A percentile compares a stretch with the other conserved stretches of the same genome.
Evolutionary conservation across 2,888 invertebrate genomes (phyloP).

Genomic region (Carpatolechia fugitivella): DNA sequence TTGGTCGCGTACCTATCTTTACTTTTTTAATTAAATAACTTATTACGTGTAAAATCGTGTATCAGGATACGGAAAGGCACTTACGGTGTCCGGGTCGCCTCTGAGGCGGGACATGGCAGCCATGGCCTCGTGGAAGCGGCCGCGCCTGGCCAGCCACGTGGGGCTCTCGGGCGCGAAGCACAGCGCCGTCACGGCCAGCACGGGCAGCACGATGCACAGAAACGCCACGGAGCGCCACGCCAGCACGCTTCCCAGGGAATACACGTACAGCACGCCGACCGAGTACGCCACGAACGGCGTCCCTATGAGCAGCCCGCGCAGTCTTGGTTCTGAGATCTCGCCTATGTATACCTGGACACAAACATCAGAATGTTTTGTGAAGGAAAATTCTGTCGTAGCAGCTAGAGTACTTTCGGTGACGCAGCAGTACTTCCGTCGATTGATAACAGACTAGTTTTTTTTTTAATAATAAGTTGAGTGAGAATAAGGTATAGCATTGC

Average conservation of each 20-base stretch:
- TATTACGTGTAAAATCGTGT: no score
- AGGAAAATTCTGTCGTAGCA: no score
- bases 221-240: slow-evolving; percentile 86
- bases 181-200: slow-evolving; percentile 79
- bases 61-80: slow-evolving; percentile 26
- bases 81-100: slow-evolving; percentile 78
- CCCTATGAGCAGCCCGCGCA: slow-evolving; percentile 84
- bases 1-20: no score
- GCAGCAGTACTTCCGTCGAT: no score
- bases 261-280: slow-evolving; percentile 85
- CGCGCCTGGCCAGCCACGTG: slow-evolving; percentile 84
- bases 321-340: slow-evolving; percentile 85
- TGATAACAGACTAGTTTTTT: no score
- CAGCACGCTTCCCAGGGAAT: slow-evolving; percentile 83
- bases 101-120: slow-evolving; percentile 81
- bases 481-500: no score
- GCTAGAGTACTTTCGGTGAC: no score
- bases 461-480: no score
- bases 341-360: slow-evolving; percentile 84
- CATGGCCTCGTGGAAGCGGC: slow-evolving; percentile 75
- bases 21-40: no score
- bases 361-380: slow-evolving; percentile 16
- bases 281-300: slow-evolving; percentile 87
- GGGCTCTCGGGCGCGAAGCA: slow-evolving; percentile 86
- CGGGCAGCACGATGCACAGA: slow-evolving; percentile 80